Percentiles rank a stretch among this genome's conserved stretches.
These are phyloP conservation scores for Crocidura indochinensis DNA, from an alignment of 2,797 vertebrate genomes.

Conservation along the genomic window DNA sequence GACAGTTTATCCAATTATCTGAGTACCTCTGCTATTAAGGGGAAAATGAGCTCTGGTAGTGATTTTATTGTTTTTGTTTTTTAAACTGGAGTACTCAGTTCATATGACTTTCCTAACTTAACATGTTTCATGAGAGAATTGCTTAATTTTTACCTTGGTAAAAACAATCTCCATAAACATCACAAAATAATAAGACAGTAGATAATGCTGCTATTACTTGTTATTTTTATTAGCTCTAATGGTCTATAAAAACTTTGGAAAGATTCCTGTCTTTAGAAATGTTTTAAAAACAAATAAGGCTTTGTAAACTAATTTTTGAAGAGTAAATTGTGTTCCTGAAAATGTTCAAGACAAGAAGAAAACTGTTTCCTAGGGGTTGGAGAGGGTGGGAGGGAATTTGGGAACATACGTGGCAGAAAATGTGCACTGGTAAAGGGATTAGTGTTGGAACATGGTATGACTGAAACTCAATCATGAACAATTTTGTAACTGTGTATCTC, in stretches of 20 bases:
- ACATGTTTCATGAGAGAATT: slow-evolving; percentile 37
- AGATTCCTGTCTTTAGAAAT: not conserved
- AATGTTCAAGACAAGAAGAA: too few species aligned
- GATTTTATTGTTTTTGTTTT: slow-evolving; percentile 19
- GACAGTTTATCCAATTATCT: slow-evolving; percentile 18
- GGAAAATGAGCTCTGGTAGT: not conserved
- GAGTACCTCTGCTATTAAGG: not conserved
- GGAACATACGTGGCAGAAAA: too few species aligned
- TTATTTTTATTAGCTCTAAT: slow-evolving; percentile 33
- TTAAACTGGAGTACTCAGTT: slow-evolving; percentile 19
- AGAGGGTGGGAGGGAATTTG: too few species aligned
- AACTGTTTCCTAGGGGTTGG: too few species aligned
- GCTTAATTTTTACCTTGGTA: slow-evolving; percentile 36
- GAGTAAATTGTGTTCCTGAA: slow-evolving; percentile 6
- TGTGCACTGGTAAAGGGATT: too few species aligned
- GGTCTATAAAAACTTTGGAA: slow-evolving; percentile 42
- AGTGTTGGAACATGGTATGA: too few species aligned
- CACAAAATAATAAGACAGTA: not conserved
- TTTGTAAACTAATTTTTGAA: slow-evolving; percentile 21
- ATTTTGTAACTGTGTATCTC: too few species aligned
- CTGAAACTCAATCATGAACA: too few species aligned
- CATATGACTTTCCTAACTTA: not conserved
- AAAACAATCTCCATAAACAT: not conserved
- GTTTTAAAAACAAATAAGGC: not conserved
- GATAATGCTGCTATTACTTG: not conserved